phyloP scores from a whole-genome alignment of 2,888 invertebrate species.

The Hypselothyrea guttata region DNA sequence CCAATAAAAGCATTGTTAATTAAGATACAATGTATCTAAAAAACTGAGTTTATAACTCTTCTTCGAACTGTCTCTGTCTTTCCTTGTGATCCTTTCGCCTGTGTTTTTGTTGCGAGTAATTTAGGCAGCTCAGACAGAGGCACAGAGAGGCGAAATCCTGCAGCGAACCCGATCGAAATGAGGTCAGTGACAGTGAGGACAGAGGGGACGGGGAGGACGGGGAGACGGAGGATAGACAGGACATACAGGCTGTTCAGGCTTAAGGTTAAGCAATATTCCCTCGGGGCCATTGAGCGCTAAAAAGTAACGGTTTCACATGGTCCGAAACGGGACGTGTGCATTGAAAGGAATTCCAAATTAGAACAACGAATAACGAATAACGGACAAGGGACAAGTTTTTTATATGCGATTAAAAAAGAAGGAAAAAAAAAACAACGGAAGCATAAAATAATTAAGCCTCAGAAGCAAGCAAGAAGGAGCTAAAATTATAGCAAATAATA shows the following conservation, averaged over 20 bases:
- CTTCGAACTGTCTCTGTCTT: not conserved
- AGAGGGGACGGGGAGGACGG: constrained; percentile 3
- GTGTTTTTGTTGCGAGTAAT: not conserved
- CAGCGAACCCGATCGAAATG: constrained; percentile 58
- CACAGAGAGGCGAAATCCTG: constrained; percentile 4
- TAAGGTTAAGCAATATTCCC: constrained; percentile 23
- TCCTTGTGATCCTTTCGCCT: not conserved
- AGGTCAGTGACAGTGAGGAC: constrained; percentile 63
- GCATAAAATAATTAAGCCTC: not conserved
- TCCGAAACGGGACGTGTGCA: constrained; percentile 52
- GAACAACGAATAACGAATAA: constrained; percentile 53
- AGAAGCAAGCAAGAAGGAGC: not conserved
- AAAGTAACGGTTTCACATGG: constrained; percentile 48
- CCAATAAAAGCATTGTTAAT: no score
- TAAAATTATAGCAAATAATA: no score
- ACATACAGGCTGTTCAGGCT: not conserved
- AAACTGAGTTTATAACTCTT: no score
- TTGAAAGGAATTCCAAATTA: constrained; percentile 54
- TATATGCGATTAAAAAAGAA: constrained; percentile 48
- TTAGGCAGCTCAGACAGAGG: not conserved
- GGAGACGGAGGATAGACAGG: constrained; percentile 7
- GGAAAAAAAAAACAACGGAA: not conserved
- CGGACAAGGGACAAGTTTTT: constrained; percentile 49
- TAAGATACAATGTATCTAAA: no score
- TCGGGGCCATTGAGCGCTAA: constrained; percentile 35